phyloP scores from a whole-genome alignment of 2,113 vertebrate genomes.

The Mionectes macconnelli region DNA sequence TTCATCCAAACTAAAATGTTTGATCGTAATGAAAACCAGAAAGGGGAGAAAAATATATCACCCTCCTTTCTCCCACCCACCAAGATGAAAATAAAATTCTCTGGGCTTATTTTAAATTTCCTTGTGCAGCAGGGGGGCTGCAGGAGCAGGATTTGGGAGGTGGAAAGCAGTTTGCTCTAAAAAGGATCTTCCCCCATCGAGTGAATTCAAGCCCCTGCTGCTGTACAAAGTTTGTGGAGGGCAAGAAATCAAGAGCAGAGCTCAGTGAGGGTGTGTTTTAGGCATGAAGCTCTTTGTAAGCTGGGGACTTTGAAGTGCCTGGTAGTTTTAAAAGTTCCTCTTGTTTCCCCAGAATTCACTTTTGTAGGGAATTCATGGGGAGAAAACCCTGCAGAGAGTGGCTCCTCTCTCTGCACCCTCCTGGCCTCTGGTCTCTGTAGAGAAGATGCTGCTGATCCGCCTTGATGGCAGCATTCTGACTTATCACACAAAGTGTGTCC shows the following conservation, averaged over 20 bases:
- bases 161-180: background rate
- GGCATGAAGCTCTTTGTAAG: background rate
- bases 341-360: background rate
- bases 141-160: background rate
- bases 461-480: background rate
- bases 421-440: background rate
- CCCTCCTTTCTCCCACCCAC: slow-evolving; percentile 39
- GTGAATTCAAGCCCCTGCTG: background rate
- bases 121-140: background rate
- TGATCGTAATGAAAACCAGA: slow-evolving; percentile 60
- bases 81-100: slow-evolving; percentile 47
- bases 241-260: background rate
- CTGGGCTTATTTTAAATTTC: slow-evolving; percentile 18
- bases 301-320: background rate
- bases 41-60: background rate
- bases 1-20: background rate
- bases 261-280: background rate
- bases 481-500: background rate
- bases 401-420: background rate
- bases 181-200: background rate
- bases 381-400: background rate
- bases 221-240: background rate
- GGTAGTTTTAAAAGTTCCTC: background rate
- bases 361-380: background rate
- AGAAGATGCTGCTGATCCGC: background rate